Conservation (phyloP, 2,797 vertebrate genomes). For the Alcedo atthis region DNA sequence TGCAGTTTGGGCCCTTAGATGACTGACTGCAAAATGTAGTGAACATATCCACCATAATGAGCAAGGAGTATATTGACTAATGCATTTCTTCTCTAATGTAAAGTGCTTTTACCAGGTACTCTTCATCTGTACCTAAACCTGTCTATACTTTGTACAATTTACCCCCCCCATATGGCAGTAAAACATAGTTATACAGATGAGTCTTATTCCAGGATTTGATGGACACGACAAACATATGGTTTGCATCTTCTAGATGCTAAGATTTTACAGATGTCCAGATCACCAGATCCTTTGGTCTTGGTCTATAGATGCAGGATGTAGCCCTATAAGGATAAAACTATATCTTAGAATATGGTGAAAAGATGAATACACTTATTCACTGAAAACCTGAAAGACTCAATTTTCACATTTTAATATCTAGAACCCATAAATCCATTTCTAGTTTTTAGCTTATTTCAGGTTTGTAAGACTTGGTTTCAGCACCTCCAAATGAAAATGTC, state of each 20-base stretch:
- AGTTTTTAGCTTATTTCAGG: not conserved
- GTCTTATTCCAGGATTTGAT: not conserved
- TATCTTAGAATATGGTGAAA: not conserved
- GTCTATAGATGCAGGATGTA: not conserved
- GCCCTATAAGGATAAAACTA: not conserved
- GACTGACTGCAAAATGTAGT: not conserved
- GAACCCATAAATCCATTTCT: not conserved
- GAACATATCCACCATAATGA: not conserved
- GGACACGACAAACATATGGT: not conserved
- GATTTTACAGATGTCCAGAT: not conserved
- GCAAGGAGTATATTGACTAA: not conserved
- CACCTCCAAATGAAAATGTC: not conserved
- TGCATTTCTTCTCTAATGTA: not conserved
- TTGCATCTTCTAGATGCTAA: not conserved
- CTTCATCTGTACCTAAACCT: not conserved
- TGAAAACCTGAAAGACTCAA: not conserved
- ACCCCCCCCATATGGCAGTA: not conserved
- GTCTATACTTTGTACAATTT: not conserved
- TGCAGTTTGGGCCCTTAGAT: not conserved
- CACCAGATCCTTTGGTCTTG: not conserved
- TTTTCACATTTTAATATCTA: not conserved
- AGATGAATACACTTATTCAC: not conserved
- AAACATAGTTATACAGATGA: not conserved
- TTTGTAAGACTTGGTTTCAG: not conserved
- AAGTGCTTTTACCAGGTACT: not conserved